Base-by-base conservation (phyloP, 2,888 invertebrate species). In the Xestia ashworthii region DNA sequence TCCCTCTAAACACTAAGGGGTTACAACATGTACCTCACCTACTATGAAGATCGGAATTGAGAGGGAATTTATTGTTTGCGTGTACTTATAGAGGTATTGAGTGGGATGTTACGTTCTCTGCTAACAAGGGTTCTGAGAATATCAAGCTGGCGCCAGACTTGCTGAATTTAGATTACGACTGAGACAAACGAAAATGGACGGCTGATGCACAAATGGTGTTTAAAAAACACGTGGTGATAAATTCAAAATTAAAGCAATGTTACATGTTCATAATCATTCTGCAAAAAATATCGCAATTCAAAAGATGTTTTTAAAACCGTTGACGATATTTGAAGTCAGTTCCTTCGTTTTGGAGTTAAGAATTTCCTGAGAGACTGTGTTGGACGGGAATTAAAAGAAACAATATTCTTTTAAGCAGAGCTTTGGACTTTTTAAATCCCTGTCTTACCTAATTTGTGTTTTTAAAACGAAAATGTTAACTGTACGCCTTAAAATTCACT, bases 1-100 rank as follows among this genome's bases (percentile, higher is more conserved):
- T 74, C 48, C 41, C 71, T 76, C 74, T 75, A 78, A 87, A 71
- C 73, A 77, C 74, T 88, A 85, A 89, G 84, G 71, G 76, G 74
- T 64, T 79, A 81, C 81, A 81, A 46, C 44, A 32, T 74, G 74
- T 77, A 67, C 16, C 19, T 76, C 58, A 72, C 55, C 60, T 73
- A 68, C 25, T 55, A 41, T 19, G 38, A 46, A 58, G 58, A n/a
- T 66, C 14, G 19, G 22, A 69, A 70, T 72, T 22, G 72, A 32
- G 50, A 25, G 25, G 3, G 19, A 71, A 81, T 64, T 64, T 46
- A 70, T 74, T 81, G 19, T 69, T 6, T 41, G 3, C 6, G 11
- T 5, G 16, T 60, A 25, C n/a, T 5, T 50, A 16, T 14, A 22
- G 55, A 38, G 38, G 50, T 76, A 64, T 41, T 16, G 9, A 32